Evolutionary conservation across 2,113 vertebrate species (phyloP).

Genomic region (Perca flavescens): DNA sequence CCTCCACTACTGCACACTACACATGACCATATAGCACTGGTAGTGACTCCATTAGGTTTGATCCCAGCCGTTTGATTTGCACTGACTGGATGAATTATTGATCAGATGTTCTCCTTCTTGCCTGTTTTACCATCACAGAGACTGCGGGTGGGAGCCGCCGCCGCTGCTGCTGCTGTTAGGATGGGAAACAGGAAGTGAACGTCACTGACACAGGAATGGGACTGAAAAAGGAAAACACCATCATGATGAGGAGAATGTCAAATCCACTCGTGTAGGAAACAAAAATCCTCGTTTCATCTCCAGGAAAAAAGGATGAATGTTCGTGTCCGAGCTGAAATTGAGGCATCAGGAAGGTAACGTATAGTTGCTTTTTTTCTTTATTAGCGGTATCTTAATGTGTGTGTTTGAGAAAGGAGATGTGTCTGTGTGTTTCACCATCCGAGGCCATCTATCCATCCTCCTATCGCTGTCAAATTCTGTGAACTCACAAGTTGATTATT

Average conservation of each 20-base stretch:
- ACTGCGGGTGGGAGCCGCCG: background rate
- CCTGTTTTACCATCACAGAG: conserved; percentile 5
- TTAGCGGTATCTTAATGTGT: background rate
- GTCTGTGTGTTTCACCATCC: conserved; percentile 15
- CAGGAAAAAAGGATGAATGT: conserved; percentile 74
- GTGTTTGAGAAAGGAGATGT: conserved; percentile 3
- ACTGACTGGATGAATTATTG: conserved; percentile 45
- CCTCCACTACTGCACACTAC: too few species aligned
- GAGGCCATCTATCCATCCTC: conserved; percentile 40
- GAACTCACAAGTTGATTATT: conserved; percentile 23
- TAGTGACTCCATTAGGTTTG: background rate
- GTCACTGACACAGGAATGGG: conserved; percentile 78
- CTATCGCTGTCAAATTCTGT: background rate
- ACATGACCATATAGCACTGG: background rate
- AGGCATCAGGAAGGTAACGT: conserved; percentile 77
- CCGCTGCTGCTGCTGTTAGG: conserved; percentile 10
- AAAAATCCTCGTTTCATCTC: background rate
- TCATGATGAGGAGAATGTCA: conserved; percentile 70
- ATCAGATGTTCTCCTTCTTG: background rate
- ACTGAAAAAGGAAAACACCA: conserved; percentile 66
- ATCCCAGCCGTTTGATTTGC: conserved; percentile 1
- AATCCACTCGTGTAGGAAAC: conserved; percentile 37
- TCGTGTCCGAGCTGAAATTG: conserved; percentile 61
- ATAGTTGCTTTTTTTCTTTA: background rate
- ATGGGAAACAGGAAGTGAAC: conserved; percentile 82